These are phyloP conservation scores for Hemicrepidius hirtus DNA, from an alignment of 2,888 invertebrate genomes.

Conservation along the genomic window DNA sequence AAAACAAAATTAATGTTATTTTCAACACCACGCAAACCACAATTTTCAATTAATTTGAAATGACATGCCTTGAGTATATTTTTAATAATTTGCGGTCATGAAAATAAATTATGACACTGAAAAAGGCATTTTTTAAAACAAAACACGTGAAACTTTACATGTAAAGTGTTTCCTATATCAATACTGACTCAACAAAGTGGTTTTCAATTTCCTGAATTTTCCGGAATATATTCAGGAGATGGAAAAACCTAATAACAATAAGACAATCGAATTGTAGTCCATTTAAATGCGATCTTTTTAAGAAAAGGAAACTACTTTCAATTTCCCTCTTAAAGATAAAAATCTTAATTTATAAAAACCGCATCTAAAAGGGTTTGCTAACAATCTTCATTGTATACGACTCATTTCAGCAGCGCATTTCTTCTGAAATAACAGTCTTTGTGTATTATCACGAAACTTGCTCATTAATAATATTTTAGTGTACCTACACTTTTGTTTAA, in stretches of 20 bases:
- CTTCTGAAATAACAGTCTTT: neutral
- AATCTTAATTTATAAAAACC: neutral
- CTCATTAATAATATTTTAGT: conserved; percentile 12
- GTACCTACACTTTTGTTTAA: too few species aligned
- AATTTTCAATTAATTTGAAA: conserved; percentile 13
- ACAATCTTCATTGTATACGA: neutral
- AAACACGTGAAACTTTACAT: neutral
- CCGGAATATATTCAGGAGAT: neutral
- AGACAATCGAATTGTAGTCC: conserved; percentile 7
- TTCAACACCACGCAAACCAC: conserved; percentile 8
- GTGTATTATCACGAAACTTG: conserved; percentile 17
- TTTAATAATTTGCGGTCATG: too few species aligned
- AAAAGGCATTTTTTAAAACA: neutral
- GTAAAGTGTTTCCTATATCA: neutral
- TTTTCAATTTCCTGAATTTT: conserved; percentile 4
- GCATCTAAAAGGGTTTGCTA: neutral
- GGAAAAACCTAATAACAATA: conserved; percentile 4
- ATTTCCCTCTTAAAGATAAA: neutral
- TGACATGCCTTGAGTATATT: neutral
- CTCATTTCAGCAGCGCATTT: conserved; percentile 1
- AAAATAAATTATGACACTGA: conserved; percentile 7
- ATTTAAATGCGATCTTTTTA: conserved; percentile 6
- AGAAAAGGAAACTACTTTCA: conserved; percentile 4
- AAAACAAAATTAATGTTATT: conserved; percentile 9
- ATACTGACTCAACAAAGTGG: conserved; percentile 1